Evolutionary conservation across 2,113 vertebrate genomes (phyloP).

Genomic region (Crotalus helleri): DNA sequence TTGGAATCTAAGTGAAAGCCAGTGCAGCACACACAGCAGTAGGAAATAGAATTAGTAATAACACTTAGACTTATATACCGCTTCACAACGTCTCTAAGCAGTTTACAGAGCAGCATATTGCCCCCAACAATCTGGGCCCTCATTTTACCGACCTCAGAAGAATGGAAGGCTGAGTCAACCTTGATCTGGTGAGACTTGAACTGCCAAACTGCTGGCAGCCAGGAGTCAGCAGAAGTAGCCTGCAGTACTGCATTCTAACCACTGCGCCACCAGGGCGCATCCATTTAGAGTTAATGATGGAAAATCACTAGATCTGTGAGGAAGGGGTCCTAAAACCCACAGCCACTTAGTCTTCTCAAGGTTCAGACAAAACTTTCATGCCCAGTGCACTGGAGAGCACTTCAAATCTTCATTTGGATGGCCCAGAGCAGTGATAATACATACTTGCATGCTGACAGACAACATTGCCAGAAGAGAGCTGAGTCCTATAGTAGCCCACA

Average conservation of each 20-base stretch:
- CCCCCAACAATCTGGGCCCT: too few species aligned
- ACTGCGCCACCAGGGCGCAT: not conserved
- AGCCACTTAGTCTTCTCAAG: not conserved
- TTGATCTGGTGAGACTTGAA: too few species aligned
- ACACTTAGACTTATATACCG: too few species aligned
- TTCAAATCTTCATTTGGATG: not conserved
- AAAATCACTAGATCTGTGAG: not conserved
- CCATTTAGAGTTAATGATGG: not conserved
- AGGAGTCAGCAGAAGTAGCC: too few species aligned
- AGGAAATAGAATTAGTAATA: not conserved
- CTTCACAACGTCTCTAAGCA: too few species aligned
- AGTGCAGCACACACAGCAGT: not conserved
- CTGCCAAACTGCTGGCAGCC: too few species aligned
- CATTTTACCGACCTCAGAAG: too few species aligned
- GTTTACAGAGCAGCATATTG: too few species aligned
- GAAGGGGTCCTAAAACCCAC: not conserved
- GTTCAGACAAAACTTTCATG: not conserved
- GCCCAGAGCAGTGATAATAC: not conserved
- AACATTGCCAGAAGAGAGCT: not conserved
- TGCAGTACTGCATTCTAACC: too few species aligned
- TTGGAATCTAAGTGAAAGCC: not conserved
- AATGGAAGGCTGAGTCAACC: too few species aligned
- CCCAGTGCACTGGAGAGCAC: not conserved
- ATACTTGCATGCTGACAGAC: not conserved
- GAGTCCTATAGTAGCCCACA: not conserved